Base-by-base conservation (phyloP, 2,113 vertebrate genomes). In the Rhadina sibilatrix region DNA sequence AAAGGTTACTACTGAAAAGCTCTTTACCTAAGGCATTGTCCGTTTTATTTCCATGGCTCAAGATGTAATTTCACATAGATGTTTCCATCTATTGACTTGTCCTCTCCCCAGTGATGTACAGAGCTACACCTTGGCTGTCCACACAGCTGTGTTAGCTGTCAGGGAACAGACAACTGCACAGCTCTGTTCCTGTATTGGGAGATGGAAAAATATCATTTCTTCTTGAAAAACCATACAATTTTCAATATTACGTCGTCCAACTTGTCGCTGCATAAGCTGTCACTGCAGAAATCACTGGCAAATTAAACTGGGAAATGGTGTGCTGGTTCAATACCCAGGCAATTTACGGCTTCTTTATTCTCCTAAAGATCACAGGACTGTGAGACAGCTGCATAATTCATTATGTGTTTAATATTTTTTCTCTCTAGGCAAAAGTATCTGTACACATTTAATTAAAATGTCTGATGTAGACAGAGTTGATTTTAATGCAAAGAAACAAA, bases 391-490 rank as follows among this genome's bases (percentile, higher is more conserved):
- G 83, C 69, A 95, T 95, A 94, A 93, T 97, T 96, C 66, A 95
- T 89, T 47, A 63, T 23, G 38, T 64, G 25, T 56, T 95, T 90
- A 94, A 94, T 96, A 96, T 95, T 94, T 96, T 66, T 91, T 91
- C 40, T 87, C 75, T 90, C 50, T 47, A 69, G 59, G 79, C 56
- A 90, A 35, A 95, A 89, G 52, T 64, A 88, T 56, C 72, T 86
- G 18, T 79, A 84, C n/a, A 79, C 10, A n/a, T 69, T 86, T 72
- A 94, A 94, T 92, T 92, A 90, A 94, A 90, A 90, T 50, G 14
- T 81, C 57, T 94, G 85, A 90, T 2, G 4, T 64, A 90, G 75
- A 86, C 37, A 52, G 64, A 68, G 60, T 35, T 87, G 53, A 68
- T 95, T 95, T 89, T 78, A 93, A 92, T 71, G 87, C 37, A 80